Evolutionary conservation across 2,888 invertebrate species (phyloP).

Genomic region (Synanthedon vespiformis): DNA sequence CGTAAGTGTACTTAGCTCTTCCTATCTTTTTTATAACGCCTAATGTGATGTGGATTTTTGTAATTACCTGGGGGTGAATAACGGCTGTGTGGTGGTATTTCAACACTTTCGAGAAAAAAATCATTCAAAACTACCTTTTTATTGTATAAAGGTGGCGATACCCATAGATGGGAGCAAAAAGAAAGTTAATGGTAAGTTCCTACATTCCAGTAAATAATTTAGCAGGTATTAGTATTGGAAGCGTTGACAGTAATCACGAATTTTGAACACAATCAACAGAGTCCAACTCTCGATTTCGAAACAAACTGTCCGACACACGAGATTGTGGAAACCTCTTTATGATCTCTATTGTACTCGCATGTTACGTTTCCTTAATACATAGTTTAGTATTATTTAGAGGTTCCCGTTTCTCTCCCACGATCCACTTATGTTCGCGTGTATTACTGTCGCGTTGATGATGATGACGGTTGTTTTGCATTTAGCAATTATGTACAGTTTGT

Average conservation of each 20-base stretch:
- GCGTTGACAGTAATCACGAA: constrained; percentile 1
- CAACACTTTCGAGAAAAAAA: no score
- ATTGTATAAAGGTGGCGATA: no score
- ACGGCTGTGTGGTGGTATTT: no score
- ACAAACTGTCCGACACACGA: constrained; percentile 50
- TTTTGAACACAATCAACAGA: not conserved
- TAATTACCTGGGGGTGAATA: no score
- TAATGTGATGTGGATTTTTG: no score
- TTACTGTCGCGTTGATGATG: constrained; percentile 55
- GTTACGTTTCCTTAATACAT: constrained; percentile 48
- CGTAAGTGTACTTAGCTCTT: constrained; percentile 8
- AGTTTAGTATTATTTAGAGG: constrained; percentile 34
- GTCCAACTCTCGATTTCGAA: constrained; percentile 52
- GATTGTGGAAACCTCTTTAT: constrained; percentile 59
- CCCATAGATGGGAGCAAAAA: no score
- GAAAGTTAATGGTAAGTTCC: no score
- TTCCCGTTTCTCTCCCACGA: constrained; percentile 67
- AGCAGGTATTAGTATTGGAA: no score
- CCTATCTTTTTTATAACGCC: constrained; percentile 6
- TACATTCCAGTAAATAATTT: no score
- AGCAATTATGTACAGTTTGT: constrained; percentile 63
- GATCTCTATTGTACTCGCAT: constrained; percentile 48
- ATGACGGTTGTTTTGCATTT: constrained; percentile 60
- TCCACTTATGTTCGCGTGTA: constrained; percentile 56
- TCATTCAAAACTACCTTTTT: no score